Base-by-base conservation (phyloP, 2,888 invertebrate species). In the Plemyria rubiginata region DNA sequence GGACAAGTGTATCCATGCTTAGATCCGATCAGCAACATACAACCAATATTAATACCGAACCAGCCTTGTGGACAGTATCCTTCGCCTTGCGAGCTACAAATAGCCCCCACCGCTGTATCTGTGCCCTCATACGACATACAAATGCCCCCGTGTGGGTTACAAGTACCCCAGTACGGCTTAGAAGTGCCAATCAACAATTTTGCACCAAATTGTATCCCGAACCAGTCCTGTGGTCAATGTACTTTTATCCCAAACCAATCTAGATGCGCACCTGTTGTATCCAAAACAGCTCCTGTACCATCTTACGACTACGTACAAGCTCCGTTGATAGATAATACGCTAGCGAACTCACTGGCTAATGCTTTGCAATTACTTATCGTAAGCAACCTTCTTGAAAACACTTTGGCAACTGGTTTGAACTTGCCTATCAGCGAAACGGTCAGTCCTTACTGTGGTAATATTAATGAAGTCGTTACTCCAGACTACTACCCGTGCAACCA, bases 321-420 rank as follows among this genome's bases (percentile, higher is more conserved):
- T 22, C 66, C 78, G 0, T 67, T 87, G 0, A 64, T 87, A 2
- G 88, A 90, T 53, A 86, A 85, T 51, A 80, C 83, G 0, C 67
- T 90, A 2, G 80, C 85, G 1, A 87, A 82, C 53, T 70, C 86
- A 0, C 68, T 90, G 28, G 88, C 86, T 0, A 88, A 88, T 36
- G 82, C 87, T 0, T 64, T 90, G 0, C 88, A 88, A 60, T 65
- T 88, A 0, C 67, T 88, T 0, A 82, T 90, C 0, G 82, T 85
- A 0, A 86, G 84, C n/a, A 84, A 87, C 8, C 66, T 87, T 0
- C 73, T 88, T 0, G 82, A 84, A 55, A 74, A 73, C 22, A 74
- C 78, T 0, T 43, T 65, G 12, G 45, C 28, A 38, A 11, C 36
- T 38, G 46, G 28, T 13, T 41, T 40, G 0, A 50, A 38, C 12